Evolutionary conservation across 2,797 vertebrate species (phyloP), one percentile per base, ranked within the genome.

Genomic region (Poeciliopsis paucimaculata): DNA sequence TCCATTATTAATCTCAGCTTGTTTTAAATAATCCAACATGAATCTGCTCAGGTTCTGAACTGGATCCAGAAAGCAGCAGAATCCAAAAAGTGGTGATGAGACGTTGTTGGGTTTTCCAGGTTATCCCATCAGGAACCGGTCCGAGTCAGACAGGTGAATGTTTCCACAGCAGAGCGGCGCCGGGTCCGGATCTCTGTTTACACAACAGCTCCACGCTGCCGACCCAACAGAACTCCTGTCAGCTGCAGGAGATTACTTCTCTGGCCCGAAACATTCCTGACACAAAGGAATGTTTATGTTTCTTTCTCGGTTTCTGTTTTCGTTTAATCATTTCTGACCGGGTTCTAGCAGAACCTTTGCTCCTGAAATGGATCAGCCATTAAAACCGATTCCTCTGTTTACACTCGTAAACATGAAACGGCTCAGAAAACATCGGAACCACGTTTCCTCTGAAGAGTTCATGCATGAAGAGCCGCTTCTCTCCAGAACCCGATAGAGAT

Each of bases 161-260:
- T 66, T 66, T 66, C 62, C 62, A 66, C 64, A 66, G 36, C 64
- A 66, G 20, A 66, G 36, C 18, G 2, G 28, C 1, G 23, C 51
- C 51, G 51, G 8, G 23, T 15, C 68, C 18, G 43, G 26, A 8
- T 51, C 64, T 62, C 26, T 72, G 70, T 72, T 72, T 28, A 72
- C 70, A 46, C 70, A 72, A 72, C 70, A 72, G 6, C 11, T 72
- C 70, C 43, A 71, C 13, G 68, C 47, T 73, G 72, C 11, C 20
- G 72, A 23, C 46, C 39, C 23, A 15, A 8, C 71, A 18, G 45
- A 28, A 72, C n/a, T 47, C 16, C 2, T 31, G 4, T 12, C 53
- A 55, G 53, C 26, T 55, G 49, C 20, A 51, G 47, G 47, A 49
- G 49, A 23, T 51, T 51, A 46, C 20, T 8, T 51, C 49, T 23